A percentile compares a stretch with the other conserved stretches of the same genome.
Evolutionary conservation across 1,140 invertebrate genomes (phyloP).

Genomic region (Drosophila ercepeae): DNA sequence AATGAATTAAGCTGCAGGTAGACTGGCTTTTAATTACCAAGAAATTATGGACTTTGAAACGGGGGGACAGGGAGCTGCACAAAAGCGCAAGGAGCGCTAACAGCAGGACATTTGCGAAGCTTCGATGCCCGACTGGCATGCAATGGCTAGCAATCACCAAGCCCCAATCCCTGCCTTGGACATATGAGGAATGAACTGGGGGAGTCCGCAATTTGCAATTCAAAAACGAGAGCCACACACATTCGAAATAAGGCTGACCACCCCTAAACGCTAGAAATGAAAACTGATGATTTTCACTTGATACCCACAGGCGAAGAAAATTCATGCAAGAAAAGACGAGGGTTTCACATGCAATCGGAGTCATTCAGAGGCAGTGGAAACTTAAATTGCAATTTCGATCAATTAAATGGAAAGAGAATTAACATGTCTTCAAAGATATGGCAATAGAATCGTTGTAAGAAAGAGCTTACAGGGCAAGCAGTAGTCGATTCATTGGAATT

Average conservation of each 20-base stretch:
- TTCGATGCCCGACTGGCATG: conserved; percentile 32
- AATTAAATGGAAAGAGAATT: neutral
- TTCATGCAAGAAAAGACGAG: conserved; percentile 1
- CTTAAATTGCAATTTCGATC: neutral
- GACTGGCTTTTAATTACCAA: conserved; percentile 33
- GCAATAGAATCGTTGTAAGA: too few relatives aligned
- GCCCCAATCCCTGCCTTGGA: neutral
- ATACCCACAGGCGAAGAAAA: conserved; percentile 27
- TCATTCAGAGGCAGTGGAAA: conserved; percentile 17
- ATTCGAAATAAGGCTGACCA: neutral
- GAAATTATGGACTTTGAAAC: conserved; percentile 12
- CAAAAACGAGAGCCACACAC: conserved; percentile 22
- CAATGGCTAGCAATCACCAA: conserved; percentile 10
- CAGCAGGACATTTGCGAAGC: conserved; percentile 51
- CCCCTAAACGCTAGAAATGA: conserved; percentile 50
- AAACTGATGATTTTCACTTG: conserved; percentile 44
- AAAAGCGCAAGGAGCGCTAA: conserved; percentile 42
- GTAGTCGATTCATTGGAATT: conserved; percentile 13
- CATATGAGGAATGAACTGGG: conserved; percentile 49
- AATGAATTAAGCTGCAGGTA: neutral
- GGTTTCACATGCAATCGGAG: conserved; percentile 43
- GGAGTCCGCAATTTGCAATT: conserved; percentile 39
- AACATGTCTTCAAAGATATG: neutral
- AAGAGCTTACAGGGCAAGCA: conserved; percentile 11
- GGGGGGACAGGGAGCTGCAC: conserved; percentile 2